Evolutionary conservation across 30 jellyfish, hydroid and myxozoan genomes (phyloP).

Genomic region (Chrysaora quinquecirrha): DNA sequence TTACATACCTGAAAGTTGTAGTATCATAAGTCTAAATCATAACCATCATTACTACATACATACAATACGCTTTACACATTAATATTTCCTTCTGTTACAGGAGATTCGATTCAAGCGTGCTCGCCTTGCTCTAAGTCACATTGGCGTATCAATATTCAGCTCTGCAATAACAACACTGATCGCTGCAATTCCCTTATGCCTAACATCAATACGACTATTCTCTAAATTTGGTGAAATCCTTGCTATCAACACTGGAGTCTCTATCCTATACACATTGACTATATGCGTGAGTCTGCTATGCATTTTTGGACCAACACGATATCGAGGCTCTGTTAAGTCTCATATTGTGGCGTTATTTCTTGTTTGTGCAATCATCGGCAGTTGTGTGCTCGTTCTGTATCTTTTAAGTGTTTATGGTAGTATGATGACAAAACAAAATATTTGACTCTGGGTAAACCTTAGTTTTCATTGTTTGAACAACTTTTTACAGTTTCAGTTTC

Average conservation of each 20-base stretch:
- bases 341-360: slow-evolving; percentile 31
- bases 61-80: too few species aligned
- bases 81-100: too few species aligned
- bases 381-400: slow-evolving; percentile 23
- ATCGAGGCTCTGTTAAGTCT: slow-evolving; percentile 40
- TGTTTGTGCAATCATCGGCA: slow-evolving; percentile 30
- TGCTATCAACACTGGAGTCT: slow-evolving; percentile 69
- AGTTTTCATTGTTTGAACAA: too few species aligned
- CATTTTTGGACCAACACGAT: slow-evolving; percentile 73
- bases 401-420: slow-evolving; percentile 30
- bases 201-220: slow-evolving; percentile 57
- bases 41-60: too few species aligned
- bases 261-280: slow-evolving; percentile 65
- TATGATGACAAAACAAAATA: too few species aligned
- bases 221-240: slow-evolving; percentile 73
- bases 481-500: too few species aligned
- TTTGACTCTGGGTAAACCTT: too few species aligned
- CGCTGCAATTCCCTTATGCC: slow-evolving; percentile 73
- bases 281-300: slow-evolving; percentile 68
- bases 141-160: slow-evolving; percentile 75
- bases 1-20: too few species aligned
- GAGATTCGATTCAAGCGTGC: slow-evolving; percentile 60
- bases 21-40: too few species aligned
- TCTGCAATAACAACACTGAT: slow-evolving; percentile 68
- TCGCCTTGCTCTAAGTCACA: slow-evolving; percentile 57